These are phyloP conservation scores for Rhinichthys osculus DNA, from an alignment of 2,797 vertebrate genomes.

Conservation along the genomic window DNA sequence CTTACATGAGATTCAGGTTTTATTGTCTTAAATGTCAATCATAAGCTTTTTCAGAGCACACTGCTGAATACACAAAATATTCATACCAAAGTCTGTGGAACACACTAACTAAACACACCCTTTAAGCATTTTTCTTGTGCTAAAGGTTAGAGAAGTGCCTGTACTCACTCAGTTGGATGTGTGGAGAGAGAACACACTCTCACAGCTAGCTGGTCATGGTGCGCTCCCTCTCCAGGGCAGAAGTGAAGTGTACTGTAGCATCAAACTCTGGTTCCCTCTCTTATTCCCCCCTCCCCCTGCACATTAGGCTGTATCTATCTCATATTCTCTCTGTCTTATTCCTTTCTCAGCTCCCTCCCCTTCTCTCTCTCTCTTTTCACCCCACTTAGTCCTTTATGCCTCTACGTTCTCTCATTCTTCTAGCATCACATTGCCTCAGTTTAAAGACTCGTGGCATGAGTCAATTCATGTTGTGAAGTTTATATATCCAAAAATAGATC, in stretches of 20 bases:
- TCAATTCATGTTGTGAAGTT: neutral
- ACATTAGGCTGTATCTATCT: slow-evolving; percentile 49
- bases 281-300: slow-evolving; percentile 54
- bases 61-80: neutral
- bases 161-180: slow-evolving; percentile 83
- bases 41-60: neutral
- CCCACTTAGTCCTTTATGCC: slow-evolving; percentile 40
- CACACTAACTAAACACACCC: neutral
- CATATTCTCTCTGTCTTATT: slow-evolving; percentile 65
- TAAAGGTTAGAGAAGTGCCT: slow-evolving; percentile 55
- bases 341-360: slow-evolving; percentile 48
- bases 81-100: neutral
- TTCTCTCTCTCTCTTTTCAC: slow-evolving; percentile 61
- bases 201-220: slow-evolving; percentile 79
- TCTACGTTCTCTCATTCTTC: slow-evolving; percentile 62
- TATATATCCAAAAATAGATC: neutral
- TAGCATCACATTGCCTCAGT: slow-evolving; percentile 48
- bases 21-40: slow-evolving; percentile 42
- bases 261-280: slow-evolving; percentile 55
- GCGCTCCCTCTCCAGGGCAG: slow-evolving; percentile 76
- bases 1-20: slow-evolving; percentile 16
- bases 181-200: slow-evolving; percentile 72
- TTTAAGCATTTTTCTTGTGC: neutral
- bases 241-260: slow-evolving; percentile 80
- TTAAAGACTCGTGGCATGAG: neutral